Evolutionary conservation across 2,888 invertebrate genomes (phyloP).

Genomic region (Celastrina argiolus): DNA sequence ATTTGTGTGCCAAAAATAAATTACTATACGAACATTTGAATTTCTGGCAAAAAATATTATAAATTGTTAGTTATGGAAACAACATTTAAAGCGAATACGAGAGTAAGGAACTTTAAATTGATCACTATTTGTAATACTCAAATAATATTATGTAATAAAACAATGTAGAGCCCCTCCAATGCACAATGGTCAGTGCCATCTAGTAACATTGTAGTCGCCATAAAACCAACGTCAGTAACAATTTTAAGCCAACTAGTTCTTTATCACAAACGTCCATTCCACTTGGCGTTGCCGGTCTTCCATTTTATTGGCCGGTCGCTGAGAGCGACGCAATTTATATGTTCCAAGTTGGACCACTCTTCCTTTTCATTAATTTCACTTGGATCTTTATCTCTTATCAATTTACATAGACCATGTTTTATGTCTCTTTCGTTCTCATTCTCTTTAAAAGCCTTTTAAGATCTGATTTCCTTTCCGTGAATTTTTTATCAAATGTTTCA

Average conservation of each 20-base stretch:
- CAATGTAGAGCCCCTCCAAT: background rate
- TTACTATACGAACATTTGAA: background rate
- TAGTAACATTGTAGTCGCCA: background rate
- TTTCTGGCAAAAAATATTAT: background rate
- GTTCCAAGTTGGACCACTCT: conserved; percentile 17
- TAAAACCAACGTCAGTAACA: background rate
- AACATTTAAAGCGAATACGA: background rate
- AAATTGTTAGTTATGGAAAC: background rate
- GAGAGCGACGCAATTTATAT: conserved; percentile 23
- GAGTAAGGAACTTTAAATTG: too few relatives aligned
- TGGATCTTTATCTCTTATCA: conserved; percentile 10
- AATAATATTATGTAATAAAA: too few relatives aligned
- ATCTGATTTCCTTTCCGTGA: background rate
- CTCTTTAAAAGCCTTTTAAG: background rate
- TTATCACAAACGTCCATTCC: conserved; percentile 43
- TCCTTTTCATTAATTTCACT: conserved; percentile 19
- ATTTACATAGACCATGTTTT: conserved; percentile 4
- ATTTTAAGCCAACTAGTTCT: conserved; percentile 32
- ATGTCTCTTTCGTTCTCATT: background rate
- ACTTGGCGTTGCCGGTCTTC: conserved; percentile 39
- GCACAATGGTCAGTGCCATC: background rate
- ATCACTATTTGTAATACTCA: too few relatives aligned
- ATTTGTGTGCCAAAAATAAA: conserved; percentile 1
- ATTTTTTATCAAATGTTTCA: background rate
- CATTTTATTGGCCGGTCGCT: conserved; percentile 31